phyloP scores from a whole-genome alignment of 2,797 vertebrate species.

The Prunella strophiata region DNA sequence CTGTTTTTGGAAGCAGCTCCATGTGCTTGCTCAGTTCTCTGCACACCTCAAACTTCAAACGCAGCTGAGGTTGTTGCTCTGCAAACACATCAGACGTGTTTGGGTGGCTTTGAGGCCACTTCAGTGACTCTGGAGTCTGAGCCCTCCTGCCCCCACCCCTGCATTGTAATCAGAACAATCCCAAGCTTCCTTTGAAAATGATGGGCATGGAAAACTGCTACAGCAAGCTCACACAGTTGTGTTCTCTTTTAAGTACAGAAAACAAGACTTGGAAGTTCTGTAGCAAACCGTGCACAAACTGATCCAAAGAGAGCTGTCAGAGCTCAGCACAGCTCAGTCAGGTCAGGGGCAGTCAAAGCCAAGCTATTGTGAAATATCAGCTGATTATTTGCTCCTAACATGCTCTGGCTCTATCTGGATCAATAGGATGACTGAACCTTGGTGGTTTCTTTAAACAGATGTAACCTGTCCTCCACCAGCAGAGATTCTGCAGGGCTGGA shows the following conservation, averaged over 20 bases:
- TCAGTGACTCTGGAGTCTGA: background rate
- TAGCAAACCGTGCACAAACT: background rate
- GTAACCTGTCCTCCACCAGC: background rate
- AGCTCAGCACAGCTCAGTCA: background rate
- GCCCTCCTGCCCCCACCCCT: background rate
- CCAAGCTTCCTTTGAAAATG: background rate
- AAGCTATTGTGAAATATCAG: background rate
- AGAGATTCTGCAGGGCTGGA: background rate
- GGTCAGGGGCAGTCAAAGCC: background rate
- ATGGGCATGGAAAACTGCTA: background rate
- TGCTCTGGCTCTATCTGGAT: background rate
- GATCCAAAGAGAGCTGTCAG: background rate
- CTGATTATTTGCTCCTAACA: background rate
- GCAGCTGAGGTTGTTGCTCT: constrained; percentile 84
- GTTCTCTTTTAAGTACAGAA: constrained; percentile 4
- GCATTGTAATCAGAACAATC: background rate
- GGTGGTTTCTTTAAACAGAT: background rate
- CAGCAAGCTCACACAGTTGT: background rate
- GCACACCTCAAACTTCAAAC: constrained; percentile 87
- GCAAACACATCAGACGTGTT: constrained; percentile 6
- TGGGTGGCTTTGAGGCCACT: background rate
- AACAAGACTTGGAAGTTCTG: background rate
- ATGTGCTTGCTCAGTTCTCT: constrained; percentile 87
- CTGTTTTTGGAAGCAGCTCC: constrained; percentile 87
- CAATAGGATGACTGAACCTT: background rate